These are phyloP conservation scores for Phthorimaea operculella DNA, from an alignment of 1,140 invertebrate species.

Conservation along the genomic window DNA sequence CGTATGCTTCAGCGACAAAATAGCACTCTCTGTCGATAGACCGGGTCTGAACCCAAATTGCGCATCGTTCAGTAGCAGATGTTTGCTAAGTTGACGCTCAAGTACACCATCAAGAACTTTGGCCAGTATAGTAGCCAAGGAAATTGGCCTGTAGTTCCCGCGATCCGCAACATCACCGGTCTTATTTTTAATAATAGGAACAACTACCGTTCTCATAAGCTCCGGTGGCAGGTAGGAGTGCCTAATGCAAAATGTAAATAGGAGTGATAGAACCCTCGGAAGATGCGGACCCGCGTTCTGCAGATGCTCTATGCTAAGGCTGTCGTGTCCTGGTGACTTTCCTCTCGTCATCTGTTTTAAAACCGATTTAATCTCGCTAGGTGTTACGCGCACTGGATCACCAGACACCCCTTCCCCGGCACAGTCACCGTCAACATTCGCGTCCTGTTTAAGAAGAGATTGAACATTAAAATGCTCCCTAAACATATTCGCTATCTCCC, in stretches of 20 bases:
- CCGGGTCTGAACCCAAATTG: constrained; percentile 7
- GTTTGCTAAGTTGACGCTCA: background rate
- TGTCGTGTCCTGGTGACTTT: constrained; percentile 4
- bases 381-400: background rate
- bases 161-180: background rate
- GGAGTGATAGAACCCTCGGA: background rate
- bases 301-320: constrained; percentile 5
- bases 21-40: constrained; percentile 7
- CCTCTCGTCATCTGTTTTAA: background rate
- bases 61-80: background rate
- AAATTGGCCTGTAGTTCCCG: constrained; percentile 3
- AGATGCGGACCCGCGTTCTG: background rate
- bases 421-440: background rate
- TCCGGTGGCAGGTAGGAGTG: constrained; percentile 4
- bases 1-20: constrained; percentile 3
- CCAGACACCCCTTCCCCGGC: background rate
- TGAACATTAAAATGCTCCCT: background rate
- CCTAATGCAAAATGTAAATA: constrained; percentile 4
- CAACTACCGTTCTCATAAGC: background rate
- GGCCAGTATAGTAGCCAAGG: background rate
- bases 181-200: constrained; percentile 6
- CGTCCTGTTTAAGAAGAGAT: background rate
- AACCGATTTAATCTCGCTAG: background rate
- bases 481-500: constrained; percentile 3
- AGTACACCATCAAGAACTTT: constrained; percentile 5